Evolutionary conservation across 2,888 invertebrate species (phyloP), one percentile per base, ranked within the genome.

Genomic region (Drosophila borealis): DNA sequence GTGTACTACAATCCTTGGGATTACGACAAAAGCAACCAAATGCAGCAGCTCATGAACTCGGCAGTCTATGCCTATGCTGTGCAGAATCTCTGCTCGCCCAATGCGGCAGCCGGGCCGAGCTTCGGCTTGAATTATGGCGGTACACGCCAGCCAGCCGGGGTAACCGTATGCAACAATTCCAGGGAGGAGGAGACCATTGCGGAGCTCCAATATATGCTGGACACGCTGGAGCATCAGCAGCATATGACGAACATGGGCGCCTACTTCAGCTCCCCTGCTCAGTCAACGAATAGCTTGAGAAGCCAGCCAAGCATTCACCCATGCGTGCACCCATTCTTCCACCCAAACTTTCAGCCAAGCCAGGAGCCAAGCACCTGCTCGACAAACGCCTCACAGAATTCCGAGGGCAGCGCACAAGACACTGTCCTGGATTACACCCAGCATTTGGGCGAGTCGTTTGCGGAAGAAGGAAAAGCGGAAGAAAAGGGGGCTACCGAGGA

Each of bases 131-230:
- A 2, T 2, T 13, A 10, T 14, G 29, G 4, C 5, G 19, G 5
- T 1, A 10, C 3, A 10, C 33, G 51, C 6, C 19, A 19, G n/a
- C 5, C 9, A 2, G 34, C 14, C 13, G 46, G 36, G 1, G 8
- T 42, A 1, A 14, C 2, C n/a, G 17, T 17, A 4, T n/a, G 13
- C 10, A 29, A 37, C 13, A 51, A 51, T 17, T 33, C 6, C 8
- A 6, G 10, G 2, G 14, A 39, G 9, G 36, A 42, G 39, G 17
- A 56, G 0, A 29, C 42, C 0, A 39, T 73, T 4, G 14, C 56
- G 3, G 57, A 78, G 1, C 46, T 80, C 3, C 62, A 60, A 8
- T 36, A 41, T 14, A 56, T 64, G 19, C 45, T 83, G 1, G 8
- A 42, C 14, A 17, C 29, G 2, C 34, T 80, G 17, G 66, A 71